Percentiles rank a stretch among this genome's conserved stretches.
Evolutionary conservation across 1,140 invertebrate genomes (phyloP).

Genomic region (Linepithema humile): DNA sequence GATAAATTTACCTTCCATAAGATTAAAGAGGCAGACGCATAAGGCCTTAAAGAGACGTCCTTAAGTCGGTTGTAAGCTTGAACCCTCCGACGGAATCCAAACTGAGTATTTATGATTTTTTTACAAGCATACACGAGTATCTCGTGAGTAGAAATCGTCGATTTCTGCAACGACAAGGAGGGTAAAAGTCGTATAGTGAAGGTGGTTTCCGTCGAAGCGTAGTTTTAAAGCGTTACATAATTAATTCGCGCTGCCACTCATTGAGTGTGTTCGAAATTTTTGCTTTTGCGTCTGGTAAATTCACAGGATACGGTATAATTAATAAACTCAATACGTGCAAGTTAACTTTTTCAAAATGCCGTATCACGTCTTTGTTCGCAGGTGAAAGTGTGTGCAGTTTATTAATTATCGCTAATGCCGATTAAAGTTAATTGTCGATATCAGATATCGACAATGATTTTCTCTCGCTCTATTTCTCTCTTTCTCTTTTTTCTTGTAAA

Average conservation of each 20-base stretch:
- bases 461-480: not conserved
- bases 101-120: not conserved
- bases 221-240: constrained; percentile 26
- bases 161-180: not conserved
- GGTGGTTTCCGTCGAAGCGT: not conserved
- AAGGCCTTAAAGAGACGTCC: constrained; percentile 24
- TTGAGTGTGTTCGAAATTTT: constrained; percentile 31
- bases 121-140: not conserved
- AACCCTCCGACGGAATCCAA: not conserved
- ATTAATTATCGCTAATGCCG: constrained; percentile 22
- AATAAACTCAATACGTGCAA: constrained; percentile 45
- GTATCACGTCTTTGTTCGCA: constrained; percentile 17
- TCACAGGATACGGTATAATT: constrained; percentile 50
- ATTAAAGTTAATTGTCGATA: constrained; percentile 44
- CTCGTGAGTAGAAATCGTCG: not conserved
- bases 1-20: constrained; percentile 48
- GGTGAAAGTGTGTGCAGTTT: constrained; percentile 7
- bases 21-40: constrained; percentile 48
- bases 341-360: constrained; percentile 43
- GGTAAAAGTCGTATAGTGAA: not conserved
- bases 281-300: constrained; percentile 33
- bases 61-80: constrained; percentile 25
- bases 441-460: constrained; percentile 36
- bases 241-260: constrained; percentile 25
- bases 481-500: constrained; percentile 22